Percentiles rank a stretch among this genome's conserved stretches.
These are phyloP conservation scores for Paraescarpia echinospica DNA, from an alignment of 1,140 invertebrate genomes.

Conservation along the genomic window DNA sequence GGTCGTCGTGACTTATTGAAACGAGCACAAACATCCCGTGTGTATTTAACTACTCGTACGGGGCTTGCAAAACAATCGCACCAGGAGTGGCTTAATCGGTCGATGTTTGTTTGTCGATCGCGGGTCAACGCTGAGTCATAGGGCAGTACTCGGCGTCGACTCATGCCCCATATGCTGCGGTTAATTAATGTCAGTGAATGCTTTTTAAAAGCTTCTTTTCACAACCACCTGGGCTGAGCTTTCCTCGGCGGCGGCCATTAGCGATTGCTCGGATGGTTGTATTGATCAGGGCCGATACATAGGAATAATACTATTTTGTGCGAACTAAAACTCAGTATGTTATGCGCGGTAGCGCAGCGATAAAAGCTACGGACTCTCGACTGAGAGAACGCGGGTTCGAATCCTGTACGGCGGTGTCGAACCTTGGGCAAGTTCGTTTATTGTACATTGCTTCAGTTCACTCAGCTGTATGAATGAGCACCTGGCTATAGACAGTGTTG, in stretches of 20 bases:
- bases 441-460: too few relatives aligned
- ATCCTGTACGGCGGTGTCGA: too few relatives aligned
- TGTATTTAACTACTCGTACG: not conserved
- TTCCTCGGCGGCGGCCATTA: not conserved
- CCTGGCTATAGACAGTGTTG: too few relatives aligned
- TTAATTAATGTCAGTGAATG: not conserved
- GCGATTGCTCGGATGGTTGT: not conserved
- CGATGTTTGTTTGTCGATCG: not conserved
- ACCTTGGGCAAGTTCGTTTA: too few relatives aligned
- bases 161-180: not conserved
- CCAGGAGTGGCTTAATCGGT: not conserved
- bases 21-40: not conserved
- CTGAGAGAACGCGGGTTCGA: too few relatives aligned
- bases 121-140: not conserved
- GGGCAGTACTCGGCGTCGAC: not conserved
- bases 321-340: not conserved
- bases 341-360: too few relatives aligned
- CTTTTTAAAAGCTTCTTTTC: not conserved
- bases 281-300: not conserved
- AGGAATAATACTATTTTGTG: not conserved
- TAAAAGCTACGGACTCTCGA: too few relatives aligned
- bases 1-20: not conserved
- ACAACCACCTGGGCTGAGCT: not conserved
- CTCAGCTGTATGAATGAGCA: too few relatives aligned
- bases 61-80: not conserved